Evolutionary conservation across 2,797 vertebrate genomes (phyloP), one percentile per base, ranked within the genome.

Genomic region (Hippoglossus hippoglossus): DNA sequence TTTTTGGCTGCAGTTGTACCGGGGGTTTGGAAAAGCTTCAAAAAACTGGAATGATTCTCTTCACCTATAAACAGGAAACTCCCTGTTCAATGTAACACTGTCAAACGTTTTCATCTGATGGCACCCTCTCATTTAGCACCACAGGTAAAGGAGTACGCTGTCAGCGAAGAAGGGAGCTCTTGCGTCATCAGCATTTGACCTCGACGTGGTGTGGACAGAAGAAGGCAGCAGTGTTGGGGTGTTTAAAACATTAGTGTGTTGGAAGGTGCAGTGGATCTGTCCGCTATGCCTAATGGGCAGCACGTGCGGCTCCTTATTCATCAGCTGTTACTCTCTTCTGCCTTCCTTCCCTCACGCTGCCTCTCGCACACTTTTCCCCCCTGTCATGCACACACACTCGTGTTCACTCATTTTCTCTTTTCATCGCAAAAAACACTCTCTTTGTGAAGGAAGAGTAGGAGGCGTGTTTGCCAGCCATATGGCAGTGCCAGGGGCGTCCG

Each of bases 381-480:
- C 63, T 22, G 64, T 69, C 59, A 44, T 66, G 54, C 79, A 72
- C 52, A n/a, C 75, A 71, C 61, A 52, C 68, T 65, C 52, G 47
- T 87, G 79, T 74, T 76, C 60, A 49, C 77, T 80, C 53, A 70
- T 80, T 59, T 71, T 78, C 70, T 51, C 73, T 76, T 89, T 87
- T 87, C 62, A 82, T 75, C 55, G 72, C 79, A 71, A 85, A 46
- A 46, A 46, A 86, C 70, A 81, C 75, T 71, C 54, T 83, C 68
- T 89, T 88, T 89, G 86, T 81, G 74, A 79, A 77, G 77, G 75
- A 87, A 78, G 76, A 87, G 78, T 86, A 58, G 31, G 73, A 90
- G 85, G 82, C 86, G 57, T 89, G 80, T 85, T 90, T 88, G 84
- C 84, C 81, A 87, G 86, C 89, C 92, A 93, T 93, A 93, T 93